Percentiles rank a stretch among this genome's conserved stretches.
Evolutionary conservation across 2,888 invertebrate species (phyloP).

Genomic region (Megastigmus dorsalis): DNA sequence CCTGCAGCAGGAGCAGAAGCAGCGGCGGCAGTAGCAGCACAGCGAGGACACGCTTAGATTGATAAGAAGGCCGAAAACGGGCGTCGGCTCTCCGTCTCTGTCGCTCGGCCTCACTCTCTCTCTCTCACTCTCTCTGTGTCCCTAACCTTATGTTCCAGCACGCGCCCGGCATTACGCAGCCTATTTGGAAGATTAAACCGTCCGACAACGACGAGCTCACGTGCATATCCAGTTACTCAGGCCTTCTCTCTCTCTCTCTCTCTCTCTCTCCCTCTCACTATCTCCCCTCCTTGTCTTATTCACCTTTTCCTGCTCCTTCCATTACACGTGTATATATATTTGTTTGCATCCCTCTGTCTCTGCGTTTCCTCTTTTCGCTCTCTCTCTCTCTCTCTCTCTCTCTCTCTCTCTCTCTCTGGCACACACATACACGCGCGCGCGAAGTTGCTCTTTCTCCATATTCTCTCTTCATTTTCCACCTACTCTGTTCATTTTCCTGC

Average conservation of each 20-base stretch:
- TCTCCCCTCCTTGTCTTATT: not conserved
- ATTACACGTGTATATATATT: not conserved
- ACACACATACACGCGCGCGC: no score
- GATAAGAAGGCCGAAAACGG: no score
- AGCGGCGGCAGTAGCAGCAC: no score
- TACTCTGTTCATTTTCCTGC: no score
- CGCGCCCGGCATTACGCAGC: conserved; percentile 39
- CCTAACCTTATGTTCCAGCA: conserved; percentile 26
- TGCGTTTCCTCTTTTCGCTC: not conserved
- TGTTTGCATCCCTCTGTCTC: not conserved
- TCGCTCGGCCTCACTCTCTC: no score
- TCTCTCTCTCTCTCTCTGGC: not conserved
- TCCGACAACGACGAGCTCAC: conserved; percentile 22
- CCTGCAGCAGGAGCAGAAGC: no score
- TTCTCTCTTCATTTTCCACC: no score
- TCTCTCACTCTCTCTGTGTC: no score
- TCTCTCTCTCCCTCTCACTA: not conserved
- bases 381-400: not conserved
- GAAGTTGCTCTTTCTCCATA: no score
- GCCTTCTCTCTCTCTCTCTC: not conserved
- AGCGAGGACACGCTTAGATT: no score
- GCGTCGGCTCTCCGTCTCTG: no score
- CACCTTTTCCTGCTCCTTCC: not conserved
- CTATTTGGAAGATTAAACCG: conserved; percentile 45
- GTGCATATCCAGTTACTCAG: conserved; percentile 23